Conservation (phyloP, 2,888 invertebrate species). For the Spilosoma lubricipeda region DNA sequence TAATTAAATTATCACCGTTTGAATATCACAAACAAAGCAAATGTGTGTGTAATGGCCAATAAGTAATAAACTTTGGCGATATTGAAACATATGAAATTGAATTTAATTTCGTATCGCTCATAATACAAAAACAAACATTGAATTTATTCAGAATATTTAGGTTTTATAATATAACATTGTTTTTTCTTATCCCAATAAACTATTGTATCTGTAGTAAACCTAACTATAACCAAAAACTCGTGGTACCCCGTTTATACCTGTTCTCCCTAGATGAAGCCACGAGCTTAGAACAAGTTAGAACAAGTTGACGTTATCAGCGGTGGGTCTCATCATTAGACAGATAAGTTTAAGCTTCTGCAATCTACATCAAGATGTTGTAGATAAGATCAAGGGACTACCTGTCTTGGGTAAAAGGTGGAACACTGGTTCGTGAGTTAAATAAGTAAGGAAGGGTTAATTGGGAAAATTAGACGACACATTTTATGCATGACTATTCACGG, state of each 20-base stretch:
- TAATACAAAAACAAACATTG: too few relatives aligned
- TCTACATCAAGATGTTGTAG: slow-evolving; percentile 14
- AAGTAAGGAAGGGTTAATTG: not conserved
- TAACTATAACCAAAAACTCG: not conserved
- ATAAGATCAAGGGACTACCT: not conserved
- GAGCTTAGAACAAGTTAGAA: slow-evolving; percentile 2
- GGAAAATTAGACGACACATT: too few relatives aligned
- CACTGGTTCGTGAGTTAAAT: not conserved
- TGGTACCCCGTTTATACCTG: slow-evolving; percentile 19
- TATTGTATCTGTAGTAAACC: not conserved
- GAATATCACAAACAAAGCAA: too few relatives aligned
- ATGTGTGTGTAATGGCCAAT: too few relatives aligned
- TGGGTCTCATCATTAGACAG: slow-evolving; percentile 42
- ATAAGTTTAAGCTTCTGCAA: slow-evolving; percentile 45
- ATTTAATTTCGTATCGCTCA: too few relatives aligned
- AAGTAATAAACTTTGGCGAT: too few relatives aligned
- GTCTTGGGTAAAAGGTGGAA: not conserved
- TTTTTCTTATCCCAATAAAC: not conserved
- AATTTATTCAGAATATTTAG: too few relatives aligned
- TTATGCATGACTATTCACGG: too few relatives aligned
- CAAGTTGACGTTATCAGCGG: slow-evolving; percentile 36
- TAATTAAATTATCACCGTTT: too few relatives aligned
- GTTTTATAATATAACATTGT: too few relatives aligned
- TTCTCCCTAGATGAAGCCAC: slow-evolving; percentile 8
- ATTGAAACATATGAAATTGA: too few relatives aligned